Percentiles rank a stretch among this genome's conserved stretches.
phyloP scores from a whole-genome alignment of 2,797 vertebrate species.

The Uromys caudimaculatus region DNA sequence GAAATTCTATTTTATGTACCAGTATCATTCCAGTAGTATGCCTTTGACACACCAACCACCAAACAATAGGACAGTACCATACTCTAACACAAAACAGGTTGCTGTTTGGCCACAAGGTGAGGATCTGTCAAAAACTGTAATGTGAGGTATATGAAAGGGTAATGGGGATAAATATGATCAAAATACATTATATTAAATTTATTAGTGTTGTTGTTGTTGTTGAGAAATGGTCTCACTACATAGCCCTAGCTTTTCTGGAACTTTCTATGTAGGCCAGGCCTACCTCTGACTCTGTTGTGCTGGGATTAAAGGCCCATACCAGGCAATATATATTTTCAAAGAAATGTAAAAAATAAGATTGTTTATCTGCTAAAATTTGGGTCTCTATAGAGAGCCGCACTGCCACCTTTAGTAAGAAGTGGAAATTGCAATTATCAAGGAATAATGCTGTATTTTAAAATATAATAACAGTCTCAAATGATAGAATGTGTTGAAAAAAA shows the following conservation, averaged over 20 bases:
- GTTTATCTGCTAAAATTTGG: neutral
- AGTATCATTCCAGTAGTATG: neutral
- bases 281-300: neutral
- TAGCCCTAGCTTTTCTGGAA: neutral
- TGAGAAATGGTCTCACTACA: neutral
- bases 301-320: neutral
- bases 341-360: neutral
- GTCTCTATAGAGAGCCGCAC: constrained; percentile 26
- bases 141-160: neutral
- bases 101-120: neutral
- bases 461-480: constrained; percentile 21
- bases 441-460: neutral
- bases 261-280: neutral
- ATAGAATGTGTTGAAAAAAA: constrained; percentile 46
- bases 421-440: constrained; percentile 59
- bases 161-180: neutral
- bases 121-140: neutral
- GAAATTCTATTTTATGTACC: constrained; percentile 35
- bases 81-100: constrained; percentile 22
- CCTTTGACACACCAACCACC: neutral
- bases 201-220: neutral
- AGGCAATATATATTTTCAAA: neutral
- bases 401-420: constrained; percentile 67
- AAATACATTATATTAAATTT: neutral
- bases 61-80: neutral